These are phyloP conservation scores for Neomonachus schauinslandi DNA, from an alignment of 2,113 vertebrate species.

Conservation along the genomic window DNA sequence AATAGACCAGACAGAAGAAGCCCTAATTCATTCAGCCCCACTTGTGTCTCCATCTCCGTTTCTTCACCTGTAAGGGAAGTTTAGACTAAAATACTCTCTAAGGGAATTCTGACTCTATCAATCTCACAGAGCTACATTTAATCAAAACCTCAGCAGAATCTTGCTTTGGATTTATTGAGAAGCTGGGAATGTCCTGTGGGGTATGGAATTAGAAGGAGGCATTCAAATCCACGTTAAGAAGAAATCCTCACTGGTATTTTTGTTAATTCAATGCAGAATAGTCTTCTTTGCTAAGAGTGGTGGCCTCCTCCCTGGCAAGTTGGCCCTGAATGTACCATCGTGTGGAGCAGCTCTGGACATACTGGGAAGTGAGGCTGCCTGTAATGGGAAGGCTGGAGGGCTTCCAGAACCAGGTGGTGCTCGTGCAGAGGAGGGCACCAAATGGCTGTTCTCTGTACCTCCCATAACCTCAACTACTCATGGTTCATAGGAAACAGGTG, in stretches of 20 bases:
- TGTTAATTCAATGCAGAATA: background rate
- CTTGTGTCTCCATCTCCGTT: background rate
- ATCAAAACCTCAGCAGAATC: background rate
- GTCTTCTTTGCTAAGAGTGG: background rate
- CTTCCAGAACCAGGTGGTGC: background rate
- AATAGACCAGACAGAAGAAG: background rate
- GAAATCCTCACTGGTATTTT: background rate
- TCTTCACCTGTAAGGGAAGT: background rate
- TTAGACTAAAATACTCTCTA: background rate
- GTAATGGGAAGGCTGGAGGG: background rate
- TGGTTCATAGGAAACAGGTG: background rate
- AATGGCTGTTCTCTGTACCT: background rate
- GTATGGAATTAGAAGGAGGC: background rate
- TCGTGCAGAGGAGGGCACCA: background rate
- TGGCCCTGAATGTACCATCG: background rate
- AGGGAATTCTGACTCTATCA: background rate
- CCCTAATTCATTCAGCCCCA: background rate
- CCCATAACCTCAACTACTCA: background rate
- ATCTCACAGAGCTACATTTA: background rate
- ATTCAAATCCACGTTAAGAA: background rate
- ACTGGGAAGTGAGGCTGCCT: background rate
- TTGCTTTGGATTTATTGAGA: background rate
- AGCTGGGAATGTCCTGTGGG: background rate
- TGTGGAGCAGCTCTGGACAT: background rate
- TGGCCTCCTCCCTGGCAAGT: background rate